phyloP scores from a whole-genome alignment of 1,140 invertebrate genomes.

The Nephila pilipes region DNA sequence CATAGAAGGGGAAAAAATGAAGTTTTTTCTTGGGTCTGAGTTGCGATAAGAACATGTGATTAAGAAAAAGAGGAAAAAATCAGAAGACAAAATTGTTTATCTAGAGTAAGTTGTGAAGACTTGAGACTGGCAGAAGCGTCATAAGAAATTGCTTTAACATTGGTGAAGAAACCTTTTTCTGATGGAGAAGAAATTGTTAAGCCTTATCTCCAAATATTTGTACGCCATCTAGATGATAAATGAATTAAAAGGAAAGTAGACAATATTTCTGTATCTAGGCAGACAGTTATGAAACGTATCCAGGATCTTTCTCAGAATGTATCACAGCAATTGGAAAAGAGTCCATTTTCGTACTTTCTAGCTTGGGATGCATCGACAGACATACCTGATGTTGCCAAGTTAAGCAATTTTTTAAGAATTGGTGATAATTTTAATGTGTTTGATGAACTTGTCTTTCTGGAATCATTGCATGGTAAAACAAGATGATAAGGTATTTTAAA shows the following conservation, averaged over 20 bases:
- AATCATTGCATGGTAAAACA: neutral
- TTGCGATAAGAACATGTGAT: neutral
- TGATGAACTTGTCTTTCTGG: neutral
- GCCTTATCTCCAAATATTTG: neutral
- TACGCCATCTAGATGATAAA: neutral
- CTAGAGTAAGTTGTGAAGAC: neutral
- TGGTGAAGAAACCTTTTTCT: neutral
- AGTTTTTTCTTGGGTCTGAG: neutral
- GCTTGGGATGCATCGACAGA: neutral
- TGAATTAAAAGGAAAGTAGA: neutral
- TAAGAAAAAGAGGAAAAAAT: neutral
- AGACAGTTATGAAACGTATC: neutral
- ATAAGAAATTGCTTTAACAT: neutral
- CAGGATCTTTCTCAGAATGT: neutral
- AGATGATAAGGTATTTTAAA: neutral
- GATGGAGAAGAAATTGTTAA: neutral
- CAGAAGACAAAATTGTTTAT: neutral
- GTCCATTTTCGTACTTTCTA: neutral
- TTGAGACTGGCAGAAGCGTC: neutral
- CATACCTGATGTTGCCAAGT: neutral
- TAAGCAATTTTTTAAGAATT: neutral
- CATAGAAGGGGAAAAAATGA: neutral
- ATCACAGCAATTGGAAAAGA: neutral
- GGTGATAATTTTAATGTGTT: neutral
- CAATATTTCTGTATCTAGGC: neutral